phyloP scores from a whole-genome alignment of 2,797 vertebrate genomes.

The Ctenosaura bakeri region DNA sequence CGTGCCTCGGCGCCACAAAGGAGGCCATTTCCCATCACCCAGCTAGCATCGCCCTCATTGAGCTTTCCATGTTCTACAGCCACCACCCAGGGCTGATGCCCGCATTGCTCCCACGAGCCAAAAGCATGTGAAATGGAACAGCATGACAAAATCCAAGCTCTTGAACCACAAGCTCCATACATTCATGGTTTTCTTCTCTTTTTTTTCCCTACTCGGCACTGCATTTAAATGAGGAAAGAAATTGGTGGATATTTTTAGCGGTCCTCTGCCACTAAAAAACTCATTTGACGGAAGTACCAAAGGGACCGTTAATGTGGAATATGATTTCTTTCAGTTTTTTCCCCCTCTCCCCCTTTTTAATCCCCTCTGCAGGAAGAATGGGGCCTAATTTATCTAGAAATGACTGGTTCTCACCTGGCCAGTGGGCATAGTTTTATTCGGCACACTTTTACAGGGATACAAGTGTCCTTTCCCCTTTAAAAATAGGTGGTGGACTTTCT shows the following conservation, averaged over 20 bases:
- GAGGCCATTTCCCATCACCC: background rate
- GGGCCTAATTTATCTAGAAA: constrained; percentile 75
- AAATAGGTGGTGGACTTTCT: constrained; percentile 46
- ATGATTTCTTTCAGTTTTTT: constrained; percentile 38
- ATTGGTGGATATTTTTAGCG: constrained; percentile 76
- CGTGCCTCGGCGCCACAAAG: too few species aligned
- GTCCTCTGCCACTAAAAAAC: constrained; percentile 72
- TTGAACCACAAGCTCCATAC: constrained; percentile 51
- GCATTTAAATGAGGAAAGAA: constrained; percentile 72
- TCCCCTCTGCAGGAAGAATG: constrained; percentile 70
- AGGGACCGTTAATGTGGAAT: constrained; percentile 73
- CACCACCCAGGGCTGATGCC: too few species aligned
- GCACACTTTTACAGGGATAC: constrained; percentile 49
- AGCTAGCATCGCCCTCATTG: too few species aligned
- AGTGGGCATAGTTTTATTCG: constrained; percentile 64
- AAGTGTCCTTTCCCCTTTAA: constrained; percentile 44
- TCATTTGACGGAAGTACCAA: constrained; percentile 77
- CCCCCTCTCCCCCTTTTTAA: constrained; percentile 64
- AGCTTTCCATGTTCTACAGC: too few species aligned
- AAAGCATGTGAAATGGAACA: accelerated
- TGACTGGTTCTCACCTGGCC: constrained; percentile 74
- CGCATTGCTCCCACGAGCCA: constrained; percentile 27
- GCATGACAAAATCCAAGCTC: constrained; percentile 33
- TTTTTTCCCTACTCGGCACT: constrained; percentile 48
- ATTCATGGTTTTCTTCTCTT: constrained; percentile 34